A percentile compares a stretch with the other conserved stretches of the same genome.
phyloP scores from a whole-genome alignment of 1,140 invertebrate genomes.

The Drosophila biarmipes region DNA sequence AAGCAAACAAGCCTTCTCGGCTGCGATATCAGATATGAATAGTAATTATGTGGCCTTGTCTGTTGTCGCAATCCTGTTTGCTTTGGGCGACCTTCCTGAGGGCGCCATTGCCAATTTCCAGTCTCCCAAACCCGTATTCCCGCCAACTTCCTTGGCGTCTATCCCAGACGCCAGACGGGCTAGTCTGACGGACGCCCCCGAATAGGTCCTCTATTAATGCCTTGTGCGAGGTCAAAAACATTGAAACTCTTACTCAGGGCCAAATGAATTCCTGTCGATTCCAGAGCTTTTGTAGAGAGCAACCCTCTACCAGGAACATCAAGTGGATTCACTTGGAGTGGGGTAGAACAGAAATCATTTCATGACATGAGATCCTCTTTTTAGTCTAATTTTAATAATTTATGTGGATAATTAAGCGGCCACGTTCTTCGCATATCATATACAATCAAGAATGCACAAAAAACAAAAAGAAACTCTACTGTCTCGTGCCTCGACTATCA shows the following conservation, averaged over 20 bases:
- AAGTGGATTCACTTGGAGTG: background rate
- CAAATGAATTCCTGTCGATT: background rate
- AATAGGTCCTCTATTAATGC: background rate
- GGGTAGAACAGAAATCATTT: too few species aligned
- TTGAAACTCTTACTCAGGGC: conserved; percentile 11
- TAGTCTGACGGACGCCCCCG: conserved; percentile 59
- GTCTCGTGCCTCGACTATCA: too few species aligned
- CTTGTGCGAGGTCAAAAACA: conserved; percentile 40
- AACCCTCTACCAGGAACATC: background rate
- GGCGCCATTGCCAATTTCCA: conserved; percentile 7
- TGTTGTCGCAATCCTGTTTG: conserved; percentile 7
- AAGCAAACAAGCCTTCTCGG: conserved; percentile 9
- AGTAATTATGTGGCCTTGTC: conserved; percentile 32
- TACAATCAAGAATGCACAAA: too few species aligned
- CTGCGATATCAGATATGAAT: conserved; percentile 28
- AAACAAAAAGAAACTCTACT: too few species aligned
- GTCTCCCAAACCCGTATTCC: background rate
- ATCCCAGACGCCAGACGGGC: conserved; percentile 54
- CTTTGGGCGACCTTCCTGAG: conserved; percentile 22
- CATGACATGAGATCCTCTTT: background rate
- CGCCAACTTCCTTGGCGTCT: conserved; percentile 25
- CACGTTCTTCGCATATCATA: too few species aligned
- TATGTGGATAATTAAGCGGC: too few species aligned
- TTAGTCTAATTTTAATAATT: too few species aligned
- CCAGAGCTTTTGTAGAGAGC: background rate